Evolutionary conservation across 2,888 invertebrate species (phyloP).

Genomic region (Phymatocera aterrima): DNA sequence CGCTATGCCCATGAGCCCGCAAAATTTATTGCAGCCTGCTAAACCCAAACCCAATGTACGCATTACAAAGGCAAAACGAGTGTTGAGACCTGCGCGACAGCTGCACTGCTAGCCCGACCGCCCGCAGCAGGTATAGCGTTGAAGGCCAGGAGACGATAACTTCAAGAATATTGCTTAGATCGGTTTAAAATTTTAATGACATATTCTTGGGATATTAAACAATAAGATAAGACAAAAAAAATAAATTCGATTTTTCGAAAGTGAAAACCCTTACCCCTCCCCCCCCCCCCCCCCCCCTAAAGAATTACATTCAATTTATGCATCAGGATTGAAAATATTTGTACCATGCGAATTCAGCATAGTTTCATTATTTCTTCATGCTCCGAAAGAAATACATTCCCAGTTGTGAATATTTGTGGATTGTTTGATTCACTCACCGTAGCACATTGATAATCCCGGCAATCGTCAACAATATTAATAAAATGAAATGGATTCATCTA

Average conservation of each 20-base stretch:
- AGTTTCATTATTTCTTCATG: no score
- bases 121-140: constrained; percentile 14
- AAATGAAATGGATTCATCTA: no score
- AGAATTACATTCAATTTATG: no score
- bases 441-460: no score
- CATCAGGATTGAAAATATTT: no score
- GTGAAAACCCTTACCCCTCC: constrained; percentile 7
- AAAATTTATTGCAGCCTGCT: constrained; percentile 52
- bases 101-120: constrained; percentile 17
- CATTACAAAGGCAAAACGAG: constrained; percentile 52
- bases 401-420: no score
- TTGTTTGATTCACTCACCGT: no score
- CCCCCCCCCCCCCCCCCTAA: not conserved
- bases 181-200: constrained; percentile 7
- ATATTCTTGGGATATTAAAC: not conserved
- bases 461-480: no score
- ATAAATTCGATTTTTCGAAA: constrained; percentile 9
- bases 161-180: constrained; percentile 7
- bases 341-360: no score
- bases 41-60: constrained; percentile 52
- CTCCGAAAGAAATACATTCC: no score
- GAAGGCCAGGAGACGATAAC: constrained; percentile 11
- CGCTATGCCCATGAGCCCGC: constrained; percentile 53
- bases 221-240: constrained; percentile 7
- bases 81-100: constrained; percentile 30